Percentiles rank a stretch among this genome's conserved stretches.
phyloP scores from a whole-genome alignment of 2,797 vertebrate species.

The Phrynocephalus vlangalii region DNA sequence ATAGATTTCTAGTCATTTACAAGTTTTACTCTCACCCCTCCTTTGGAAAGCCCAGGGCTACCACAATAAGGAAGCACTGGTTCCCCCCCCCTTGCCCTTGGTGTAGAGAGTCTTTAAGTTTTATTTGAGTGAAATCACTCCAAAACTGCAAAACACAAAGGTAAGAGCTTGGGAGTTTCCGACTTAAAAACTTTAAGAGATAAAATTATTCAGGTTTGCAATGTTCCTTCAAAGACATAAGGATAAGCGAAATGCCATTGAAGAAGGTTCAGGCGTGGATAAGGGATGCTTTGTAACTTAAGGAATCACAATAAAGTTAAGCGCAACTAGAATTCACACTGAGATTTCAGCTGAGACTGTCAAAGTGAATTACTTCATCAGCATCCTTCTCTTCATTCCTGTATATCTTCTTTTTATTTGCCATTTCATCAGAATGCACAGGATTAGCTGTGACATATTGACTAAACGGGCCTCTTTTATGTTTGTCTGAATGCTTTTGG shows the following conservation, averaged over 20 bases:
- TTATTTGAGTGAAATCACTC: no score
- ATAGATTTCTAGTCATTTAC: no score
- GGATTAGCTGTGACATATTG: neutral
- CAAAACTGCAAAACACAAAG: conserved; percentile 50
- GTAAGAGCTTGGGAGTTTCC: conserved; percentile 50
- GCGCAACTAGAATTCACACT: neutral
- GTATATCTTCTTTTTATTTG: neutral
- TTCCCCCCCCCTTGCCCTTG: no score
- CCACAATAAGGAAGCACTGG: no score
- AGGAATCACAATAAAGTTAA: neutral
- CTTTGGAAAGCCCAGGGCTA: no score
- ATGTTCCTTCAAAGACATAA: conserved; percentile 47
- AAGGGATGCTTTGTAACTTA: neutral
- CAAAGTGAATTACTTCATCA: neutral
- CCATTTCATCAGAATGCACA: neutral
- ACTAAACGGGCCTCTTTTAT: neutral
- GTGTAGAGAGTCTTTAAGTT: no score
- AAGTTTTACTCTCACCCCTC: no score
- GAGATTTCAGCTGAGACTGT: neutral
- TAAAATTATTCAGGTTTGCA: conserved; percentile 1
- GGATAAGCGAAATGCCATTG: conserved; percentile 33
- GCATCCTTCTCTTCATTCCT: neutral
- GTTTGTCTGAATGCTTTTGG: neutral
- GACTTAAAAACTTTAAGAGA: neutral
- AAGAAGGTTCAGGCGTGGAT: neutral